These are phyloP conservation scores for Carollia perspicillata DNA, from an alignment of 2,113 vertebrate species.

Conservation along the genomic window DNA sequence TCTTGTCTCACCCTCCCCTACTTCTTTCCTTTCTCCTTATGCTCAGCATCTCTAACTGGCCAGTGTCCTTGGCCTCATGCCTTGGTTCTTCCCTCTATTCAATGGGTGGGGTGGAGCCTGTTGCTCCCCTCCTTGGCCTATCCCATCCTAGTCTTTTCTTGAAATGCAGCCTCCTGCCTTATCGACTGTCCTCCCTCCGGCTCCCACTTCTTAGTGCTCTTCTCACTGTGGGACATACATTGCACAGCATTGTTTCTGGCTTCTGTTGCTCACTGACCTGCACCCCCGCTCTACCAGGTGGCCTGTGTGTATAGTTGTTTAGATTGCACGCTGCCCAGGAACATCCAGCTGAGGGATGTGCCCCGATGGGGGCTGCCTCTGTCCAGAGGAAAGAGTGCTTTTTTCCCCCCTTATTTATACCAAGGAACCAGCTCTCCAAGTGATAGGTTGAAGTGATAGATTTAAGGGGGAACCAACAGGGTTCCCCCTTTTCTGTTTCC, in stretches of 20 bases:
- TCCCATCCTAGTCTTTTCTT: constrained; percentile 14
- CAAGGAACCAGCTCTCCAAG: neutral
- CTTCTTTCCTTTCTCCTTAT: neutral
- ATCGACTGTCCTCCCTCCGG: neutral
- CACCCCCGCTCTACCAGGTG: neutral
- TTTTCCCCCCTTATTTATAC: too few species aligned
- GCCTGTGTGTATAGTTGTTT: neutral
- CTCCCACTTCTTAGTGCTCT: neutral
- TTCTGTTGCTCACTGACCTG: neutral
- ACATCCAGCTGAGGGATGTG: neutral
- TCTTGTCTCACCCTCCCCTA: neutral
- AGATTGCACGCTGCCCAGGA: neutral
- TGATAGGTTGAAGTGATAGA: neutral
- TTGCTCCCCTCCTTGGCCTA: neutral
- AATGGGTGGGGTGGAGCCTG: neutral
- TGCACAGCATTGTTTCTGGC: neutral
- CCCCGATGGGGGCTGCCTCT: neutral
- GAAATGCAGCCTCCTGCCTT: neutral
- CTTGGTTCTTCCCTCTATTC: neutral
- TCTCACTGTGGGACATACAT: neutral
- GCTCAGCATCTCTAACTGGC: neutral
- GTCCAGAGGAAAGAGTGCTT: neutral
- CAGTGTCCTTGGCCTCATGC: neutral
- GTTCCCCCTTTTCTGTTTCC: neutral
- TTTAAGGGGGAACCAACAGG: too few species aligned